These are phyloP conservation scores for Tetragonula clypearis DNA, from an alignment of 1,140 invertebrate species.

Conservation along the genomic window DNA sequence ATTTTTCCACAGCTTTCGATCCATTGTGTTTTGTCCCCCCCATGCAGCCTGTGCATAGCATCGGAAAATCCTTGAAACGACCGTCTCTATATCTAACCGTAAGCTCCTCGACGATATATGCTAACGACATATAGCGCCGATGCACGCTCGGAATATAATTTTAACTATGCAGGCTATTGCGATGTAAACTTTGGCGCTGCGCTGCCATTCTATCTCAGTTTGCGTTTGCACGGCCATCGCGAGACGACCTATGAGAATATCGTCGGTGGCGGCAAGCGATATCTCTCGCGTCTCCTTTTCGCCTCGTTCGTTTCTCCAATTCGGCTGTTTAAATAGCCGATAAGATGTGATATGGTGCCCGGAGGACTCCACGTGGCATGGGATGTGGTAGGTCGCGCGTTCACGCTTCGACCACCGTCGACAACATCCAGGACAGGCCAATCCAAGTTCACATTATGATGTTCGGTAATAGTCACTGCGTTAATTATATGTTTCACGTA, in stretches of 20 bases:
- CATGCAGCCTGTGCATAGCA: neutral
- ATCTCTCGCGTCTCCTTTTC: neutral
- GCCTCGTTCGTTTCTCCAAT: neutral
- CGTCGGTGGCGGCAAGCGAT: neutral
- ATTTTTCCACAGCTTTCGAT: neutral
- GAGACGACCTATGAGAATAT: conserved; percentile 26
- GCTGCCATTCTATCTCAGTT: conserved; percentile 54
- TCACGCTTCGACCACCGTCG: conserved; percentile 38
- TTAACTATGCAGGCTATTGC: conserved; percentile 72
- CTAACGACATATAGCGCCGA: neutral
- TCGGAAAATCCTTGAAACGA: conserved; percentile 43
- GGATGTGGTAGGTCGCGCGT: conserved; percentile 73
- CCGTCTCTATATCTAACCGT: conserved; percentile 37
- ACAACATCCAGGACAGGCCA: conserved; percentile 55
- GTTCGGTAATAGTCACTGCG: conserved; percentile 64
- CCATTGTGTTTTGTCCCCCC: neutral
- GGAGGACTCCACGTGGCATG: conserved; percentile 66
- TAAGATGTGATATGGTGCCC: conserved; percentile 50
- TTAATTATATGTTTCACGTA: neutral
- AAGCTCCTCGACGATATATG: neutral
- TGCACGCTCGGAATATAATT: conserved; percentile 72
- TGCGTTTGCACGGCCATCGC: conserved; percentile 44
- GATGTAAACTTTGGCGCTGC: conserved; percentile 71
- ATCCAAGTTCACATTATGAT: conserved; percentile 71
- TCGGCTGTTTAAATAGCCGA: neutral